A percentile compares a stretch with the other conserved stretches of the same genome.
Evolutionary conservation across 2,888 invertebrate genomes (phyloP).

Genomic region (Drosophila monieri): DNA sequence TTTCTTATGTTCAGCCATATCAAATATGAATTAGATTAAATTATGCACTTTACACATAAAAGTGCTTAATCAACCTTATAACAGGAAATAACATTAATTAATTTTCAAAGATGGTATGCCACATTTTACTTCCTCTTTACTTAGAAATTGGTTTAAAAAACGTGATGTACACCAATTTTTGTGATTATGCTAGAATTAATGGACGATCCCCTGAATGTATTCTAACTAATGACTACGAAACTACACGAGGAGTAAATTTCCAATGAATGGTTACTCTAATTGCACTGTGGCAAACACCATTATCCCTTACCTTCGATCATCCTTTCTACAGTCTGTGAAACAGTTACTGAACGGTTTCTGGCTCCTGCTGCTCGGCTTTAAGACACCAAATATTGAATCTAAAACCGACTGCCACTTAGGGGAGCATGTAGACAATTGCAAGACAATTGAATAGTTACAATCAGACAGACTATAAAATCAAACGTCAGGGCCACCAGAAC

Average conservation of each 20-base stretch:
- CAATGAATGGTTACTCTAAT: constrained; percentile 1
- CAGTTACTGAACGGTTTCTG: not conserved
- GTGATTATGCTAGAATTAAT: not conserved
- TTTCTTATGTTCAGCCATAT: too few species aligned
- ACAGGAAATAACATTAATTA: not conserved
- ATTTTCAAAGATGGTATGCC: not conserved
- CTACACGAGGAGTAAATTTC: not conserved
- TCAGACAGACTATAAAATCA: constrained; percentile 43
- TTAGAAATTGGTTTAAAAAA: constrained; percentile 2
- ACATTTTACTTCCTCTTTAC: not conserved
- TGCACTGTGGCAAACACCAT: constrained; percentile 7
- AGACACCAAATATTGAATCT: constrained; percentile 21
- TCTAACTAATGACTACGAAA: not conserved
- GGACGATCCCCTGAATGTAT: not conserved
- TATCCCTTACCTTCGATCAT: not conserved
- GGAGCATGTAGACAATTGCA: constrained; percentile 18
- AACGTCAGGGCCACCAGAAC: constrained; percentile 51
- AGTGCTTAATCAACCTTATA: too few species aligned
- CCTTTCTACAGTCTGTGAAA: constrained; percentile 40
- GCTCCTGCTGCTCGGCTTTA: constrained; percentile 24
- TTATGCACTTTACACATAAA: too few species aligned
- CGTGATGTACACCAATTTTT: not conserved
- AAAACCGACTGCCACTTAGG: constrained; percentile 7
- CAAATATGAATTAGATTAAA: too few species aligned
- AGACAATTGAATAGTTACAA: constrained; percentile 35